Conservation (phyloP, 2,888 invertebrate species). For the Chrysotoxum bicinctum region DNA sequence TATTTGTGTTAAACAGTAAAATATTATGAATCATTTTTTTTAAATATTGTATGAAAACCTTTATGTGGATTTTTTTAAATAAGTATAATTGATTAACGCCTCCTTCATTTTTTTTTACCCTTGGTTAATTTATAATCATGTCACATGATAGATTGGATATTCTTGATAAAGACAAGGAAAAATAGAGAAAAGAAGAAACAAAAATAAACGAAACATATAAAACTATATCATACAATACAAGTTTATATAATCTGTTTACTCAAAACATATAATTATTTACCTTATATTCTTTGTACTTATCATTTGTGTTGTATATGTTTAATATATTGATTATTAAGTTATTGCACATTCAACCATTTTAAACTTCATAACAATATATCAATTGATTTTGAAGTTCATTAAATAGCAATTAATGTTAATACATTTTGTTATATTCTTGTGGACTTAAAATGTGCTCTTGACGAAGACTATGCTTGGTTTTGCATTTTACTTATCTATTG, state of each 20-base stretch:
- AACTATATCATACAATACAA: not conserved
- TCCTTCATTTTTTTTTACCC: conserved; percentile 50
- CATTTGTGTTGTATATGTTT: not conserved
- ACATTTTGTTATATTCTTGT: no score
- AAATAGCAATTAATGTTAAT: no score
- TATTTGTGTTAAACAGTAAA: conserved; percentile 59
- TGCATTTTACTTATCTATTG: no score
- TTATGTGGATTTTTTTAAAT: not conserved
- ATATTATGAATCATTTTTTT: conserved; percentile 33
- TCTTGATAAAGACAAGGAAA: conserved; percentile 59
- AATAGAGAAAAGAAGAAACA: conserved; percentile 56
- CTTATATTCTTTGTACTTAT: not conserved
- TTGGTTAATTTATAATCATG: conserved; percentile 50
- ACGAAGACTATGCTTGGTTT: no score
- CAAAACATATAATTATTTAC: not conserved
- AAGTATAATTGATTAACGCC: not conserved
- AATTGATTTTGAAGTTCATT: no score
- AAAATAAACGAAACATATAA: conserved; percentile 55
- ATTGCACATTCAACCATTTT: not conserved
- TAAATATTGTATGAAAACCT: not conserved
- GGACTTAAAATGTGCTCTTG: no score
- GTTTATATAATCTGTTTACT: not conserved
- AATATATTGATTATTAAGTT: not conserved
- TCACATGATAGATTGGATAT: conserved; percentile 38
- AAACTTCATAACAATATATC: not conserved